A percentile compares a stretch with the other conserved stretches of the same genome.
These are phyloP conservation scores for Pachycephala philippinensis DNA, from an alignment of 2,113 vertebrate genomes.

Conservation along the genomic window DNA sequence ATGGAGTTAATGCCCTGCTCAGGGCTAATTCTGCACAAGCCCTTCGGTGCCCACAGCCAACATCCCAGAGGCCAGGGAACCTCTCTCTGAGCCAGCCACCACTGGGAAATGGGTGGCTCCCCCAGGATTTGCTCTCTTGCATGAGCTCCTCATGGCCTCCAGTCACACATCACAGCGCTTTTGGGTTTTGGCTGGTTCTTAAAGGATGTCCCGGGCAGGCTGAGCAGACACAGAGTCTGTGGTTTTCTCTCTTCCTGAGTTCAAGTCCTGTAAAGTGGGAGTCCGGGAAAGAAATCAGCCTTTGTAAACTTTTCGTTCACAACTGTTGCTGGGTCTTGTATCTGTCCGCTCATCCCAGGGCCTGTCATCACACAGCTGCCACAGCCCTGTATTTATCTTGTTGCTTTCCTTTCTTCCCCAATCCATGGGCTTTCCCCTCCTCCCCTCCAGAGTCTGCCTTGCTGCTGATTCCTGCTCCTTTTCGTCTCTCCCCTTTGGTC, in stretches of 20 bases:
- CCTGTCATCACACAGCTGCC: constrained; percentile 14
- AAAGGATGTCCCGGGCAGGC: neutral
- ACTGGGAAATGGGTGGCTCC: neutral
- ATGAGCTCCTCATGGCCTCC: neutral
- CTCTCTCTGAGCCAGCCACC: neutral
- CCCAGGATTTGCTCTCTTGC: neutral
- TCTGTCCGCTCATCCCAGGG: neutral
- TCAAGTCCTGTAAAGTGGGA: constrained; percentile 38
- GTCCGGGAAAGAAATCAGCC: neutral
- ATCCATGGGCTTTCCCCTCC: fast-evolving
- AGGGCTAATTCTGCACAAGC: neutral
- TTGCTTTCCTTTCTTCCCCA: neutral
- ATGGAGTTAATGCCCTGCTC: neutral
- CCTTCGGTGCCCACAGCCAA: neutral
- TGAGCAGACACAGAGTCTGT: constrained; percentile 60
- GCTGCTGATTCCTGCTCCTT: neutral
- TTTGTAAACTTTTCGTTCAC: constrained; percentile 34
- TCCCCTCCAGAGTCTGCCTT: neutral
- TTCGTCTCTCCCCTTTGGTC: neutral
- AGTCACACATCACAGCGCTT: neutral
- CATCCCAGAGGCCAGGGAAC: neutral
- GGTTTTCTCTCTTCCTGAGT: constrained; percentile 53
- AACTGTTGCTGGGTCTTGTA: constrained; percentile 10
- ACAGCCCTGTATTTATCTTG: neutral
- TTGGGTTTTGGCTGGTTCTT: neutral